phyloP scores from a whole-genome alignment of 2,113 vertebrate species.

The Bothrops jararaca region DNA sequence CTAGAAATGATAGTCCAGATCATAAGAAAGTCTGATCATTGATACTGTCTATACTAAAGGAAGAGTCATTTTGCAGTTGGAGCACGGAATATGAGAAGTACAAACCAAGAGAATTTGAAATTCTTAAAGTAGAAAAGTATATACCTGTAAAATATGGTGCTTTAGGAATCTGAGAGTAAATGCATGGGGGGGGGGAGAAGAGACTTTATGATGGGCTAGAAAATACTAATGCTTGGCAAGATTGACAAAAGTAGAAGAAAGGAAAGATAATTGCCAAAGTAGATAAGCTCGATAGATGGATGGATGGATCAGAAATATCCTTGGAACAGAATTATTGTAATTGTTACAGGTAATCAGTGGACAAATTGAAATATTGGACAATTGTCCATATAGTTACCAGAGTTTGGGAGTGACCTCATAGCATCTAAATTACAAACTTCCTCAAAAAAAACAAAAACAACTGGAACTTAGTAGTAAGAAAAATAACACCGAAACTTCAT shows the following conservation, averaged over 20 bases:
- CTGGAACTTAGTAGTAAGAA: background rate
- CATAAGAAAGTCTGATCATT: background rate
- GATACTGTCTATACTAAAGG: background rate
- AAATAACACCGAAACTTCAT: background rate
- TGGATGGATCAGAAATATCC: background rate
- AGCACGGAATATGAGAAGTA: background rate
- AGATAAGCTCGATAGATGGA: background rate
- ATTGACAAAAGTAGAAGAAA: background rate
- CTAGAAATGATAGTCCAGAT: background rate
- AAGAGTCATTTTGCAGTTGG: background rate
- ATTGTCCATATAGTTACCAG: background rate
- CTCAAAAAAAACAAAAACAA: background rate
- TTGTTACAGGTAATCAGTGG: background rate
- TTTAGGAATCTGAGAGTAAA: background rate
- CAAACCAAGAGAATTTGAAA: background rate
- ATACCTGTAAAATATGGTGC: background rate
- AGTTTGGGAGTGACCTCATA: background rate
- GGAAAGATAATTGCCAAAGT: background rate
- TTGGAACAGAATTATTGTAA: background rate
- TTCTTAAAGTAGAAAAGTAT: background rate
- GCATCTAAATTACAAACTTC: background rate
- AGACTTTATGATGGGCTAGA: background rate
- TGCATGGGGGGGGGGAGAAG: background rate
- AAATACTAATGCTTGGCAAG: background rate
- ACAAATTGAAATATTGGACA: background rate